phyloP scores from a whole-genome alignment of 2,888 invertebrate genomes.

The Oxytorus armatus region DNA sequence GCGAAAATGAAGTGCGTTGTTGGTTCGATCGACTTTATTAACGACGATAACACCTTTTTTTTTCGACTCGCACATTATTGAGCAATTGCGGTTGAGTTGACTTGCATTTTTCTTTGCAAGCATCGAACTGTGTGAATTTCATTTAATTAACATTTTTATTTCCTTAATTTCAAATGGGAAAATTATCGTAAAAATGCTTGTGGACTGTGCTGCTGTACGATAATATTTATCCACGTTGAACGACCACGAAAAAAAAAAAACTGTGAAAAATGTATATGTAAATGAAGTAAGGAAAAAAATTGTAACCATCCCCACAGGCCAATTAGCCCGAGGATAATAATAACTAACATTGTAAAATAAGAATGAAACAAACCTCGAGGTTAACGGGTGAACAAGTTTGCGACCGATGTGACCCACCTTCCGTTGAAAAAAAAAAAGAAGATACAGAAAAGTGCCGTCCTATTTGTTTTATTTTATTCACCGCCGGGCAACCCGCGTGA shows the following conservation, averaged over 20 bases:
- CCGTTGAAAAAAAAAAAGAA: conserved; percentile 10
- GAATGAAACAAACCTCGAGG: conserved; percentile 20
- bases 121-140: too few relatives aligned
- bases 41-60: not conserved
- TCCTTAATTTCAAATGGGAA: not conserved
- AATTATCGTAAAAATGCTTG: not conserved
- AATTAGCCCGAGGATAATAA: conserved; percentile 50
- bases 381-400: conserved; percentile 39
- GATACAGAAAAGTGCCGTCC: not conserved
- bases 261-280: not conserved
- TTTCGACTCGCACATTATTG: too few relatives aligned
- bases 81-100: too few relatives aligned
- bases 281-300: conserved; percentile 7
- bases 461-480: conserved; percentile 7
- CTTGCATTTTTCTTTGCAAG: too few relatives aligned
- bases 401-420: conserved; percentile 2
- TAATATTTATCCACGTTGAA: not conserved
- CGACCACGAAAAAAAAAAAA: not conserved
- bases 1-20: not conserved
- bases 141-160: too few relatives aligned
- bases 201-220: not conserved
- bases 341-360: conserved; percentile 30
- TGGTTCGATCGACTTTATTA: not conserved
- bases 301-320: conserved; percentile 22
- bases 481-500: conserved; percentile 7